phyloP scores from a whole-genome alignment of 1,140 invertebrate genomes.

The Galendromus occidentalis region DNA sequence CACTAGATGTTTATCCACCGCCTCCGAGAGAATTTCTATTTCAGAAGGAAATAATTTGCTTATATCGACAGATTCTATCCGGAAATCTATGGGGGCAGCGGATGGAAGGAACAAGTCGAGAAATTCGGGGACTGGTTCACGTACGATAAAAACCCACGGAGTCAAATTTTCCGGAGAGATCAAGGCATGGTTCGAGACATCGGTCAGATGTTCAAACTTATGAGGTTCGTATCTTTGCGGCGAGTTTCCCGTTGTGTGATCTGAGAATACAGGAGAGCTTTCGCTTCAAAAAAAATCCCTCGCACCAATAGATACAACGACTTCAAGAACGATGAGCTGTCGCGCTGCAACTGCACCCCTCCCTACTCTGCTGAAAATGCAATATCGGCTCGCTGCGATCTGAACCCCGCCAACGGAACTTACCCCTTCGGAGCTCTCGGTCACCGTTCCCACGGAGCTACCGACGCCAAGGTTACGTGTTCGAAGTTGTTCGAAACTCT shows the following conservation, averaged over 20 bases:
- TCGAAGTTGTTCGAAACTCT: conserved; percentile 27
- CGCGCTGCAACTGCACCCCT: conserved; percentile 45
- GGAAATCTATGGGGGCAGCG: conserved; percentile 40
- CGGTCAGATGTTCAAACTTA: conserved; percentile 36
- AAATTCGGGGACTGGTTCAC: conserved; percentile 50
- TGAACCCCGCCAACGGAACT: conserved; percentile 43
- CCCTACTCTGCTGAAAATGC: conserved; percentile 49
- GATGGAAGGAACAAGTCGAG: conserved; percentile 32
- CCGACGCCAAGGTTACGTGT: conserved; percentile 41
- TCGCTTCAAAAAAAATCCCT: neutral
- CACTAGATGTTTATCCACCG: no score
- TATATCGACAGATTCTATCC: conserved; percentile 41
- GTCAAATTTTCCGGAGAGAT: conserved; percentile 41
- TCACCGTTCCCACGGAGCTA: conserved; percentile 42
- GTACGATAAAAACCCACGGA: conserved; percentile 40
- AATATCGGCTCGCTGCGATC: conserved; percentile 45
- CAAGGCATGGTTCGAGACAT: conserved; percentile 36
- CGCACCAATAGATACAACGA: conserved; percentile 43
- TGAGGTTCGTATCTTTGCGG: conserved; percentile 31
- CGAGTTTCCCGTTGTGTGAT: neutral
- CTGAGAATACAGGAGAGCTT: neutral
- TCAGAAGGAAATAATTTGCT: no score
- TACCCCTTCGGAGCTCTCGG: conserved; percentile 42
- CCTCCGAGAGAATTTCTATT: no score
- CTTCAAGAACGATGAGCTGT: conserved; percentile 44